Conservation (phyloP, 2,888 invertebrate genomes). For the Luperina testacea region DNA sequence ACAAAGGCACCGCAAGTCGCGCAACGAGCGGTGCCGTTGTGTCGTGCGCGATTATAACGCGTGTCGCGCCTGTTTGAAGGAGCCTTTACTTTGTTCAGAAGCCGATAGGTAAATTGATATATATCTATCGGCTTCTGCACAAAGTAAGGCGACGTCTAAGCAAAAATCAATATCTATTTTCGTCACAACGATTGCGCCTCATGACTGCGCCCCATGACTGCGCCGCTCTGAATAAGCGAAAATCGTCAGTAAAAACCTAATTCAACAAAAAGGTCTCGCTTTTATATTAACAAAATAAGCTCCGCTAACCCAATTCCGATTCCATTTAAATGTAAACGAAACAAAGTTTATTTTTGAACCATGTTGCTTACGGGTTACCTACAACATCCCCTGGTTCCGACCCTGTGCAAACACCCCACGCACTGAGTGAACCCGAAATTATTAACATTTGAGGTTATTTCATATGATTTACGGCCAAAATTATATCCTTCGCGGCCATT, state of each 20-base stretch:
- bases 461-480: constrained; percentile 80
- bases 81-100: not conserved
- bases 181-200: constrained; percentile 4
- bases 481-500: constrained; percentile 66
- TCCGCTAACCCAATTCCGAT: constrained; percentile 47
- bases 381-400: constrained; percentile 45
- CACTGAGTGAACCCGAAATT: constrained; percentile 70
- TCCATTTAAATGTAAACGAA: constrained; percentile 51
- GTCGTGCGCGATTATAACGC: too few species aligned
- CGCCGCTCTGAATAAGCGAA: constrained; percentile 22
- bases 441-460: constrained; percentile 81
- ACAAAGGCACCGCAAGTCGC: too few species aligned
- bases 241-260: constrained; percentile 37
- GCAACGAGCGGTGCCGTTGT: too few species aligned
- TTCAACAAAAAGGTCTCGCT: constrained; percentile 42
- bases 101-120: not conserved
- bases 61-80: too few species aligned
- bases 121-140: not conserved
- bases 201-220: not conserved
- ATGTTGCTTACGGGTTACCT: constrained; percentile 34
- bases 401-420: constrained; percentile 54
- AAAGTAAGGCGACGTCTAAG: constrained; percentile 5
- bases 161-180: constrained; percentile 52
- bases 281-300: constrained; percentile 58
- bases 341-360: constrained; percentile 58